Percentiles rank a stretch among this genome's conserved stretches.
phyloP scores from a whole-genome alignment of 2,888 invertebrate species.

The Eupithecia centaureata region DNA sequence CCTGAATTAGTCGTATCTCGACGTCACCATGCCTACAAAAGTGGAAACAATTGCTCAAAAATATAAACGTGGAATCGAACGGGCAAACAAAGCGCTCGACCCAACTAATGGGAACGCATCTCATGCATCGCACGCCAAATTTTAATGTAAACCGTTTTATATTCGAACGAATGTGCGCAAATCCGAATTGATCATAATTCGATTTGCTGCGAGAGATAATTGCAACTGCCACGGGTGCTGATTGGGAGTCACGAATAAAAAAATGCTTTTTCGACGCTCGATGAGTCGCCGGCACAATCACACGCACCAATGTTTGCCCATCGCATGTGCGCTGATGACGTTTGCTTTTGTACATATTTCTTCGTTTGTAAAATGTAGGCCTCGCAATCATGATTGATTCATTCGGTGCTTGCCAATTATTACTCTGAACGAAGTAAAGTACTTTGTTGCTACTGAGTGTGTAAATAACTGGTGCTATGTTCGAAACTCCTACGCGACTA shows the following conservation, averaged over 20 bases:
- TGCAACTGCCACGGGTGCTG: constrained; percentile 83
- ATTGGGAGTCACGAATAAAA: constrained; percentile 75
- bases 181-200: constrained; percentile 85
- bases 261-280: constrained; percentile 60
- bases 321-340: constrained; percentile 74
- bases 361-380: constrained; percentile 49
- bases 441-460: background rate
- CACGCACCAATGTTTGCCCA: constrained; percentile 76
- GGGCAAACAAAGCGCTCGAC: constrained; percentile 72
- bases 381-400: constrained; percentile 36
- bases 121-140: constrained; percentile 80
- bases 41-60: constrained; percentile 50
- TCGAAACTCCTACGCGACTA: constrained; percentile 44
- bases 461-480: constrained; percentile 22
- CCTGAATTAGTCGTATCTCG: too few relatives aligned
- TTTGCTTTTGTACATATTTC: constrained; percentile 70
- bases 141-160: constrained; percentile 85
- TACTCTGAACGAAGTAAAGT: constrained; percentile 18
- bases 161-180: constrained; percentile 82
- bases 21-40: background rate
- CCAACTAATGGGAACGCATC: constrained; percentile 81
- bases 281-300: constrained; percentile 65
- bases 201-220: constrained; percentile 82
- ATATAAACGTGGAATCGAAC: constrained; percentile 63
- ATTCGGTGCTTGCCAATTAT: constrained; percentile 27